These are phyloP conservation scores for Discoglossus pictus DNA, from an alignment of 2,797 vertebrate species.

Conservation along the genomic window DNA sequence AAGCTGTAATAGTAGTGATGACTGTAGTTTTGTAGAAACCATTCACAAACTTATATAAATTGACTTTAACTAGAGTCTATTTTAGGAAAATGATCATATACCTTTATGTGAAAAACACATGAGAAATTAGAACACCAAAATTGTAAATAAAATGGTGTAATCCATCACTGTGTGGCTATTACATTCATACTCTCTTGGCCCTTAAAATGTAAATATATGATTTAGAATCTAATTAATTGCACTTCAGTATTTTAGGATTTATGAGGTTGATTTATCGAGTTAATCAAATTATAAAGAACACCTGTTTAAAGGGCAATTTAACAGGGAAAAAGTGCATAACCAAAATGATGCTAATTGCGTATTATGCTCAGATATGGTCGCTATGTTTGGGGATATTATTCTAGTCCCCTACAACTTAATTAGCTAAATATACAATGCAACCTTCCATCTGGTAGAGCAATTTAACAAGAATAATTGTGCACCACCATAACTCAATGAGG, in stretches of 20 bases:
- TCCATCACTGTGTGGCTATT: not conserved
- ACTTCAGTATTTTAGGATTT: not conserved
- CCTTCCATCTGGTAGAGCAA: constrained; percentile 82
- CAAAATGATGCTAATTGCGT: constrained; percentile 57
- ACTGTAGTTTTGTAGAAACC: no score
- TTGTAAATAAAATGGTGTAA: not conserved
- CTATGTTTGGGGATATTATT: constrained; percentile 67
- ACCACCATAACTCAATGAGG: constrained; percentile 85
- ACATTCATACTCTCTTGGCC: not conserved
- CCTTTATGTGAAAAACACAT: no score
- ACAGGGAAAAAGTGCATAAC: constrained; percentile 35
- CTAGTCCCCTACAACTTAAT: constrained; percentile 75
- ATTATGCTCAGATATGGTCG: constrained; percentile 64
- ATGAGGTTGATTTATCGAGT: constrained; percentile 43
- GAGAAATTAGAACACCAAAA: not conserved
- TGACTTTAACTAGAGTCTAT: no score
- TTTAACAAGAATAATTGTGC: constrained; percentile 86
- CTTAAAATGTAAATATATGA: constrained; percentile 1
- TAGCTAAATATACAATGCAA: constrained; percentile 79
- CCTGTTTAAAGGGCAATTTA: constrained; percentile 55
- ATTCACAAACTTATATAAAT: no score
- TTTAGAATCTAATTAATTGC: constrained; percentile 1
- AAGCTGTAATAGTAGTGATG: no score
- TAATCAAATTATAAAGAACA: constrained; percentile 43
- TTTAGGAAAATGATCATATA: no score